phyloP scores from a whole-genome alignment of 2,797 vertebrate genomes.

The Hyperoplus lanceolatus region DNA sequence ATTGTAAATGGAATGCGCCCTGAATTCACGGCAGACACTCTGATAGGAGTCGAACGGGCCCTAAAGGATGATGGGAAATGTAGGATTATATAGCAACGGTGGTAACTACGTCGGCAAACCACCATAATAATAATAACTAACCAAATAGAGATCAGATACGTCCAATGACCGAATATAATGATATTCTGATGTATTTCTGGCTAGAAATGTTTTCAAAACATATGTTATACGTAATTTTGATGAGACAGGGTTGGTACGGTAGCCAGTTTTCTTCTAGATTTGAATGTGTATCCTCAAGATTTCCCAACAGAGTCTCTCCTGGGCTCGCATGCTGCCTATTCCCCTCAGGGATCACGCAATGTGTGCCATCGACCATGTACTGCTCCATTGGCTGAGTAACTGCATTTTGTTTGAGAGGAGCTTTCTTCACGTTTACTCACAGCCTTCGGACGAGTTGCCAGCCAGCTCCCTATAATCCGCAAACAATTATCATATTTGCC shows the following conservation, averaged over 20 bases:
- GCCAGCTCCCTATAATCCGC: constrained; percentile 84
- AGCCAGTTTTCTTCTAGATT: constrained; percentile 48
- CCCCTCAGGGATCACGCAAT: constrained; percentile 53
- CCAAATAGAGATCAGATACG: no score
- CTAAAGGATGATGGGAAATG: no score
- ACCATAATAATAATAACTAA: no score
- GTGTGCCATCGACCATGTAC: constrained; percentile 50
- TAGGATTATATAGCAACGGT: no score
- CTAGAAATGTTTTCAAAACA: no score
- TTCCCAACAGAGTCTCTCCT: constrained; percentile 60
- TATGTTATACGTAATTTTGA: no score
- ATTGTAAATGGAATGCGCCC: no score
- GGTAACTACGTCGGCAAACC: no score
- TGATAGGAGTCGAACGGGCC: no score
- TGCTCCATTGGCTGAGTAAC: constrained; percentile 70
- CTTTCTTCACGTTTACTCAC: constrained; percentile 83
- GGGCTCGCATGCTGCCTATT: constrained; percentile 56
- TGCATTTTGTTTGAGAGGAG: constrained; percentile 82
- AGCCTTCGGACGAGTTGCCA: constrained; percentile 77
- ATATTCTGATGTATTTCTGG: no score
- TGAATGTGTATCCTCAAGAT: constrained; percentile 64
- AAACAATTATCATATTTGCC: constrained; percentile 87
- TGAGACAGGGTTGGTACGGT: constrained; percentile 19
- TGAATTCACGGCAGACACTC: no score
- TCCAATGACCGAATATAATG: no score